A percentile compares a stretch with the other conserved stretches of the same genome.
Conservation (phyloP, 2,797 vertebrate genomes). For the Lacerta bilineata region DNA sequence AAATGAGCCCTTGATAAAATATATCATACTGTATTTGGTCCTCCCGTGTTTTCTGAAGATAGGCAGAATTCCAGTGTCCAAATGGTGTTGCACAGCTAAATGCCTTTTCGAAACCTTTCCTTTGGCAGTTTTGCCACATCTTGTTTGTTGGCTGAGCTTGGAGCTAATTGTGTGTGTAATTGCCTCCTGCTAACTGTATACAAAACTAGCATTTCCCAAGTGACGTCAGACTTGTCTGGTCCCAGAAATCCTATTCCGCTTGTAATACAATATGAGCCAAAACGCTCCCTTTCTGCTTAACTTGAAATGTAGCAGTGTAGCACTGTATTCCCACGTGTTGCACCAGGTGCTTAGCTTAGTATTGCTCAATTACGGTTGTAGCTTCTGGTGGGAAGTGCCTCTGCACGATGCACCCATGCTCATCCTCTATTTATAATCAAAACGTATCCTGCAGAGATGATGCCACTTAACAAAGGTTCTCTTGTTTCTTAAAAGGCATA, state of each 20-base stretch:
- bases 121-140: constrained; percentile 69
- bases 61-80: constrained; percentile 57
- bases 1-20: not conserved
- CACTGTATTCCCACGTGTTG: constrained; percentile 27
- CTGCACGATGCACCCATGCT: rapidly evolving
- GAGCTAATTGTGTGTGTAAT: constrained; percentile 74
- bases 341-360: constrained; percentile 41
- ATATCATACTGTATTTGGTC: constrained; percentile 11
- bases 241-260: constrained; percentile 50
- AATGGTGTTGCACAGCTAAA: constrained; percentile 56
- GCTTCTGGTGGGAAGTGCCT: constrained; percentile 29
- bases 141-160: constrained; percentile 64
- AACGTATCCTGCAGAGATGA: not conserved
- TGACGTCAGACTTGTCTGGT: constrained; percentile 64
- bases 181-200: constrained; percentile 71
- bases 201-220: constrained; percentile 22
- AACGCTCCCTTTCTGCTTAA: constrained; percentile 51
- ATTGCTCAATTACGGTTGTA: constrained; percentile 32
- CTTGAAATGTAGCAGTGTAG: constrained; percentile 29
- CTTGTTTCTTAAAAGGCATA: rapidly evolving
- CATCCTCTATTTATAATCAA: constrained; percentile 20
- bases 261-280: constrained; percentile 37
- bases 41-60: constrained; percentile 61
- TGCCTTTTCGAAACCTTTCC: constrained; percentile 63
- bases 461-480: not conserved